Conservation (phyloP, 2,888 invertebrate genomes). For the Athetis lepigone region DNA sequence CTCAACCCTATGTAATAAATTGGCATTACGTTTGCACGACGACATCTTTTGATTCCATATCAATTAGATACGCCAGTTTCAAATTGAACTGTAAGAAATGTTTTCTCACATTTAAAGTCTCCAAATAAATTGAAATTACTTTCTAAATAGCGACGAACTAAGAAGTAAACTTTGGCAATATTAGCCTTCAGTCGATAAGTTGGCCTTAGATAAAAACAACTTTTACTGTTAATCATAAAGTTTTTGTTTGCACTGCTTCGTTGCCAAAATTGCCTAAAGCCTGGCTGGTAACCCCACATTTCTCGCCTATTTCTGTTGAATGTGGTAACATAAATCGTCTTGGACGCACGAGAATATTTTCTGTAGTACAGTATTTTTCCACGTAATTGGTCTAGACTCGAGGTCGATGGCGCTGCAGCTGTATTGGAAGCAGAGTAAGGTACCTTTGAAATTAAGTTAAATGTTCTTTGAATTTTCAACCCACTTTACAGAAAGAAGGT, state of each 20-base stretch:
- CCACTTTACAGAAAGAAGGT: background rate
- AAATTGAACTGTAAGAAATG: conserved; percentile 47
- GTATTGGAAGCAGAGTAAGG: conserved; percentile 8
- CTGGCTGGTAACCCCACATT: conserved; percentile 30
- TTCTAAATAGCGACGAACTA: conserved; percentile 43
- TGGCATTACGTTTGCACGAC: conserved; percentile 25
- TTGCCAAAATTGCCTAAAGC: conserved; percentile 54
- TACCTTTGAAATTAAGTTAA: background rate
- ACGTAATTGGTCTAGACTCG: conserved; percentile 35
- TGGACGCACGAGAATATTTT: conserved; percentile 35
- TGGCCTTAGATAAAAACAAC: conserved; percentile 56
- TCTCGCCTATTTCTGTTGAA: conserved; percentile 37
- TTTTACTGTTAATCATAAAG: conserved; percentile 57
- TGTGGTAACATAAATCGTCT: conserved; percentile 50
- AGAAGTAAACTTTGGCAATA: conserved; percentile 44
- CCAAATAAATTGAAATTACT: conserved; percentile 53
- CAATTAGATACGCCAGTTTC: conserved; percentile 23
- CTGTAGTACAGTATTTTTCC: conserved; percentile 31
- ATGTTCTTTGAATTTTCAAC: background rate
- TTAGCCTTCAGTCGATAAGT: conserved; percentile 47
- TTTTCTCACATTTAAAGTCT: conserved; percentile 34
- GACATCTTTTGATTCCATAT: conserved; percentile 26
- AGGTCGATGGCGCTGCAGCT: conserved; percentile 26
- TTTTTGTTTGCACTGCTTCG: conserved; percentile 49
- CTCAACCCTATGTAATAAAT: conserved; percentile 18